Conservation (phyloP, 2,113 vertebrate species). For the Scolopax mira region DNA sequence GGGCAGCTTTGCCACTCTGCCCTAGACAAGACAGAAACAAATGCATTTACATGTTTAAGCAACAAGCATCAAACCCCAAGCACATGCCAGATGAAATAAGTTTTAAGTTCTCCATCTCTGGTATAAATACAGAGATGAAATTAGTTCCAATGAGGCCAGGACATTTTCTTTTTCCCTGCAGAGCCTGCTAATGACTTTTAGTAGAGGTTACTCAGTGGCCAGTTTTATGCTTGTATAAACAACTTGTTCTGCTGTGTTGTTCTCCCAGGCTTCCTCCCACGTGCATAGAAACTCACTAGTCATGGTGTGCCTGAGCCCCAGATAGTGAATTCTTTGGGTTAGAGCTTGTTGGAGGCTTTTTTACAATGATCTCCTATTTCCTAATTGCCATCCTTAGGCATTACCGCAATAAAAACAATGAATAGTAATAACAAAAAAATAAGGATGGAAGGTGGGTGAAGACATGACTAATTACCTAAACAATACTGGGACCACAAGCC, state of each 20-base stretch:
- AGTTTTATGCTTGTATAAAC: not conserved
- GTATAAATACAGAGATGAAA: not conserved
- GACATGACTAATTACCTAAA: slow-evolving; percentile 45
- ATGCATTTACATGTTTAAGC: not conserved
- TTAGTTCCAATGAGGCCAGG: not conserved
- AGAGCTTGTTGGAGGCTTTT: not conserved
- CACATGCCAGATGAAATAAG: not conserved
- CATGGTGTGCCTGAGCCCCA: not conserved
- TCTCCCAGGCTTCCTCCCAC: not conserved
- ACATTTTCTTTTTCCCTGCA: not conserved
- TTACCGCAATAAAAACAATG: slow-evolving; percentile 17
- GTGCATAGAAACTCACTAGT: not conserved
- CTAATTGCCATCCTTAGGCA: slow-evolving; percentile 7
- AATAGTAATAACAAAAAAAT: slow-evolving; percentile 32
- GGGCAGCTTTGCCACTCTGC: not conserved
- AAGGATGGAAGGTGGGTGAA: not conserved
- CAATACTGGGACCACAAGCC: slow-evolving; percentile 40
- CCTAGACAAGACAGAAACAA: not conserved
- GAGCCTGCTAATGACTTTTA: not conserved
- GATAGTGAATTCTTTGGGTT: not conserved
- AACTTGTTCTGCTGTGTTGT: not conserved
- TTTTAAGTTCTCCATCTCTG: not conserved
- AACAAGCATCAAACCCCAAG: not conserved
- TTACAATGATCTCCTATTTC: not conserved
- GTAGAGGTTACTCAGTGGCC: not conserved